A percentile compares a stretch with the other conserved stretches of the same genome.
These are phyloP conservation scores for Drosophila pruinosa DNA, from an alignment of 1,140 invertebrate species.

Conservation along the genomic window DNA sequence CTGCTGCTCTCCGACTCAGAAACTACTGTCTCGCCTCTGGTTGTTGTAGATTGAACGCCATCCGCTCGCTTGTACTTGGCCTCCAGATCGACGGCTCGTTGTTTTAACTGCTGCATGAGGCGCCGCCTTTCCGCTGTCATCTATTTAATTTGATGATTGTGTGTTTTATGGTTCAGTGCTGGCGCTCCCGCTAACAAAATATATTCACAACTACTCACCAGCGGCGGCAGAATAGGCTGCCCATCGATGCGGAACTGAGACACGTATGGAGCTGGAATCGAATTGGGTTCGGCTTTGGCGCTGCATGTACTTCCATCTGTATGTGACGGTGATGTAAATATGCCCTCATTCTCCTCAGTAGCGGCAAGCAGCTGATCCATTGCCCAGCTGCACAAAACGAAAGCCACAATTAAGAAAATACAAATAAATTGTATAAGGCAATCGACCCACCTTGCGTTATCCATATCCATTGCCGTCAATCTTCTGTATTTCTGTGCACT, in stretches of 20 bases:
- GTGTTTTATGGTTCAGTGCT: conserved; percentile 34
- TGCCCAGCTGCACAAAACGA: conserved; percentile 21
- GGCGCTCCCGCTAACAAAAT: conserved; percentile 19
- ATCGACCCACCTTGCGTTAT: conserved; percentile 18
- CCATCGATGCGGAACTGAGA: conserved; percentile 86
- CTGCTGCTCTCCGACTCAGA: neutral
- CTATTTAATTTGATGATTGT: too few relatives aligned
- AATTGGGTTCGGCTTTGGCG: neutral
- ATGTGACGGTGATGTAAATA: neutral
- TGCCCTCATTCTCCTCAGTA: conserved; percentile 21
- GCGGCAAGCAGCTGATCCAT: conserved; percentile 53
- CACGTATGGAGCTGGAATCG: conserved; percentile 66
- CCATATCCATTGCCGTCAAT: conserved; percentile 10
- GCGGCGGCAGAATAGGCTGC: conserved; percentile 85
- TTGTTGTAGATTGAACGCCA: neutral
- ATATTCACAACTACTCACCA: conserved; percentile 84
- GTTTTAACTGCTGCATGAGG: conserved; percentile 71
- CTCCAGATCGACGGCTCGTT: conserved; percentile 69
- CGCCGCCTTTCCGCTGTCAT: conserved; percentile 59
- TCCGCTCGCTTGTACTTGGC: conserved; percentile 27
- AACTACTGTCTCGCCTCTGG: neutral
- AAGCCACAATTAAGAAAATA: neutral
- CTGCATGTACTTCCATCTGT: conserved; percentile 1
- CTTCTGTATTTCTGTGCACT: conserved; percentile 3
- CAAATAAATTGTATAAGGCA: neutral